Conservation (phyloP, 2,888 invertebrate genomes). For the Ctena decussata region DNA sequence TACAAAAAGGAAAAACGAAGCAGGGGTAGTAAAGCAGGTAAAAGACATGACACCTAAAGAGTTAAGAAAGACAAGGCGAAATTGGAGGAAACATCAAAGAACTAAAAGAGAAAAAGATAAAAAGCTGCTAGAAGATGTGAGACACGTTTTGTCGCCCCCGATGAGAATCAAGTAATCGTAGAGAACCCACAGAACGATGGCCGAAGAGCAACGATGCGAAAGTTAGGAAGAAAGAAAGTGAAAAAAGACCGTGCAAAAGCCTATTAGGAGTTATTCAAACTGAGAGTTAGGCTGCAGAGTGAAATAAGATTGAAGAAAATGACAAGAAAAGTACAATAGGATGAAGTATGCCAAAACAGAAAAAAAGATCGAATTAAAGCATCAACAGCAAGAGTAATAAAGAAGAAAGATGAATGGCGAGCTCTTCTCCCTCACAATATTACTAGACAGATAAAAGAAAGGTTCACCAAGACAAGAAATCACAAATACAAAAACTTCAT, state of each 20-base stretch:
- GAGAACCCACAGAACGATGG: no score
- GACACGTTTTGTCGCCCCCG: background rate
- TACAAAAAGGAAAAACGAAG: slow-evolving; percentile 9
- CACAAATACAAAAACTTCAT: background rate
- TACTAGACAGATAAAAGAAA: background rate
- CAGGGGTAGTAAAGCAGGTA: background rate
- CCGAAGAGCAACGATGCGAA: background rate
- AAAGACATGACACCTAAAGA: background rate
- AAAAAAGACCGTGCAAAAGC: slow-evolving; percentile 17
- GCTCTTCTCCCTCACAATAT: background rate
- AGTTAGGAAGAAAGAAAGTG: background rate
- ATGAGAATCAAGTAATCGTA: no score
- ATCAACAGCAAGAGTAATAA: background rate
- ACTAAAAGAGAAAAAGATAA: background rate
- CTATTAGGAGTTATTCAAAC: slow-evolving; percentile 1
- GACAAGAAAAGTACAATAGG: slow-evolving; percentile 8
- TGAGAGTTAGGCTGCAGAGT: background rate
- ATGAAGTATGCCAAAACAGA: background rate
- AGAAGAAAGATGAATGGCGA: background rate
- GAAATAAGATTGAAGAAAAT: background rate
- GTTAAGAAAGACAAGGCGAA: background rate
- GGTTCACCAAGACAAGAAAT: background rate
- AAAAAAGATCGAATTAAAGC: background rate
- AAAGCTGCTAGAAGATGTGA: background rate
- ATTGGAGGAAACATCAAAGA: background rate